Base-by-base conservation (phyloP, 2,113 vertebrate species). In the Mohoua ochrocephala region DNA sequence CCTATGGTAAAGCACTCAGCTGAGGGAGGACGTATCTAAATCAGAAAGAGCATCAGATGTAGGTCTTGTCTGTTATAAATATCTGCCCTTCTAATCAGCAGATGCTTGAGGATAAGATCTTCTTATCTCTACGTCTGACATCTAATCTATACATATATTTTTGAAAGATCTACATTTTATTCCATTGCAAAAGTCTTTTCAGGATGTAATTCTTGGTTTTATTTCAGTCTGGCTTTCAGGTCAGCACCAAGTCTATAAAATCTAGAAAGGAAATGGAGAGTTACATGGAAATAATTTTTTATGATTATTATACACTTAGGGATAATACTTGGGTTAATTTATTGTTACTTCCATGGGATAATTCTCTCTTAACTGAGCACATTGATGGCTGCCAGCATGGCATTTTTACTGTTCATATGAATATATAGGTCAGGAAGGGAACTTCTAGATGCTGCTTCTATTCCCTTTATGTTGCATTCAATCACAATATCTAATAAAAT, bases 291-390 rank as follows among this genome's bases (percentile, higher is more conserved):
- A 91, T 91, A 41, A 13, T 56, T 82, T 87, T 23, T 91, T 89
- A 63, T 87, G 56, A 42, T 89, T 92, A 89, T 91, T 92, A 71
- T 82, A 84, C 94, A 57, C 84, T 73, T 65, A 87, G 84, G 90
- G 49, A 41, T 91, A 83, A 60, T 94, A 42, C 63, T 93, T 67
- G 44, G 42, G 28, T 37, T 61, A 91, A 92, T 93, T 97, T 91
- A 92, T 92, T 89, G 42, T 64, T 77, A 45, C 54, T 91, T 16
- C 70, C 59, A 35, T 82, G 56, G 75, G 30, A 91, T 93, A 85
- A 79, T 79, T 93, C 45, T 77, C 20, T 79, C 73, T 65, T 80
- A 80, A 77, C 22, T 69, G 71, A 88, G 37, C 23, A 50, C 63
- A 54, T 19, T 88, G 71, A 93, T 77, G 67, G 67, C 83, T 76